These are phyloP conservation scores for Lucinisca nassula DNA, from an alignment of 2,888 invertebrate species.

Conservation along the genomic window DNA sequence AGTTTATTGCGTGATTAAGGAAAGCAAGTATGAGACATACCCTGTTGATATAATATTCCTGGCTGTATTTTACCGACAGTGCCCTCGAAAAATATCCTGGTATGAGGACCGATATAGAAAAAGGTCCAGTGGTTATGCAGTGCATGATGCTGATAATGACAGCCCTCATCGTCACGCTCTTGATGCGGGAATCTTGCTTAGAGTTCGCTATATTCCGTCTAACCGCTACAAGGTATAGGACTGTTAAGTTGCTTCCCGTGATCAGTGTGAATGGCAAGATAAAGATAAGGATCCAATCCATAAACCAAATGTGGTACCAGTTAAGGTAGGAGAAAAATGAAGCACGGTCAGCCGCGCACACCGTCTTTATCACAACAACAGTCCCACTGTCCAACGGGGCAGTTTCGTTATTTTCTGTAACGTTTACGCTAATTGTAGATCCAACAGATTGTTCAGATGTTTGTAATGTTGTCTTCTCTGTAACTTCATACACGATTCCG, in stretches of 20 bases:
- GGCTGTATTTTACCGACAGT: background rate
- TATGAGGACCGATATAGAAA: background rate
- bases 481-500: background rate
- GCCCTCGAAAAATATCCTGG: background rate
- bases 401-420: background rate
- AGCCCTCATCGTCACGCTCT: background rate
- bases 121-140: background rate
- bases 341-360: background rate
- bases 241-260: background rate
- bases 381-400: background rate
- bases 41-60: background rate
- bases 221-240: background rate
- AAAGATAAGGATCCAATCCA: background rate
- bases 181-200: background rate
- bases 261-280: background rate
- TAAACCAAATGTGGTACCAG: conserved; percentile 1
- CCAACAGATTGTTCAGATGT: background rate
- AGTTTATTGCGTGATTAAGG: too few relatives aligned
- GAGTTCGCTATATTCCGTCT: background rate
- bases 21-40: background rate
- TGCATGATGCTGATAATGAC: background rate
- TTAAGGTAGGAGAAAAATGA: background rate
- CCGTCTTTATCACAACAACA: background rate
- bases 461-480: background rate
- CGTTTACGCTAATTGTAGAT: background rate